Evolutionary conservation across 2,888 invertebrate genomes (phyloP).

Genomic region (Sinhomidia bicolor): DNA sequence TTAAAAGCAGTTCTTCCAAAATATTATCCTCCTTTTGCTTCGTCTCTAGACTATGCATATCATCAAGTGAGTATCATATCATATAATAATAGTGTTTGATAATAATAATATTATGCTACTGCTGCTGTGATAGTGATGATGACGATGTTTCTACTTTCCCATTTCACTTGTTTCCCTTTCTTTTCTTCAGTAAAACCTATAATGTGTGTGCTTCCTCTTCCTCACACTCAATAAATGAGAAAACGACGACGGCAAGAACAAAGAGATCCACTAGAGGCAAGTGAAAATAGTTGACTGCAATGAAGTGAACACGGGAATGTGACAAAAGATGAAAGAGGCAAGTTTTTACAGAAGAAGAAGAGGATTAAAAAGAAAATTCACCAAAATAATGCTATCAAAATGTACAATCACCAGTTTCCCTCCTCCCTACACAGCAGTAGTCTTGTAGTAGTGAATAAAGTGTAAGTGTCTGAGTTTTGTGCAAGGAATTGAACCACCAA

Average conservation of each 20-base stretch:
- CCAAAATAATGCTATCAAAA: constrained; percentile 22
- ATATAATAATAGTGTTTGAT: too few relatives aligned
- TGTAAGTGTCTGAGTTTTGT: not conserved
- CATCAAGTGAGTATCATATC: not conserved
- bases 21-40: not conserved
- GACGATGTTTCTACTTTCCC: not conserved
- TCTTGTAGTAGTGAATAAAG: too few relatives aligned
- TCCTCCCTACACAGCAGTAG: not conserved
- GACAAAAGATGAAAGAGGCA: constrained; percentile 58
- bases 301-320: constrained; percentile 57
- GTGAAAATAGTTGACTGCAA: constrained; percentile 56
- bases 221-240: constrained; percentile 54
- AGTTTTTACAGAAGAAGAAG: constrained; percentile 1
- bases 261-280: constrained; percentile 52
- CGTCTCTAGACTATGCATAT: not conserved
- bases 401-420: constrained; percentile 11
- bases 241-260: constrained; percentile 41
- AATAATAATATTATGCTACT: too few relatives aligned
- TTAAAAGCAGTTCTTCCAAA: not conserved
- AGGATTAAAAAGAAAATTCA: constrained; percentile 45
- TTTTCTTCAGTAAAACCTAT: not conserved
- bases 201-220: not conserved
- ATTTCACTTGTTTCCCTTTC: too few relatives aligned
- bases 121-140: too few relatives aligned
- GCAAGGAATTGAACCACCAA: not conserved